These are phyloP conservation scores for Elephas maximus DNA, from an alignment of 2,113 vertebrate genomes.

Conservation along the genomic window DNA sequence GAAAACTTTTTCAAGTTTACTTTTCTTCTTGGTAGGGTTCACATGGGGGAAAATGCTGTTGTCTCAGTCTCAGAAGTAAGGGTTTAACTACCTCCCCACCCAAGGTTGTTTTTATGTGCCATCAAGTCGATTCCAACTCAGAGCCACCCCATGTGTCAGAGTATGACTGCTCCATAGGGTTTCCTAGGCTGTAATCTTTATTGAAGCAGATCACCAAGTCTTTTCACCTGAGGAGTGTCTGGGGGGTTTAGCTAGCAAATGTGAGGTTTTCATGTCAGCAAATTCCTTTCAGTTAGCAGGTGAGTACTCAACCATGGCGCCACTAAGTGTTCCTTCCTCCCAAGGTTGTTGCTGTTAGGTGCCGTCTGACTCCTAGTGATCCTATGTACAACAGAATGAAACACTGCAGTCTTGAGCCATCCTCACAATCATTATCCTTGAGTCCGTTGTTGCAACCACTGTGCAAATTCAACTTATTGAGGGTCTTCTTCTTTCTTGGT, in stretches of 20 bases:
- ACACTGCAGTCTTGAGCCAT: too few relatives aligned
- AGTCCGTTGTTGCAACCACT: too few relatives aligned
- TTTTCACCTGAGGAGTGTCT: background rate
- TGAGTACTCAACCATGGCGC: background rate
- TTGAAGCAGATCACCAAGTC: background rate
- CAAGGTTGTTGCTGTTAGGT: too few relatives aligned
- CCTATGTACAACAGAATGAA: too few relatives aligned
- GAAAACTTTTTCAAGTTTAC: background rate
- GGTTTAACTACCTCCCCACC: background rate
- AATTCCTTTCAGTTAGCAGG: background rate
- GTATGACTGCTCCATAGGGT: background rate
- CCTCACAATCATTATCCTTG: too few relatives aligned
- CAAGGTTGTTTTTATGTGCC: background rate
- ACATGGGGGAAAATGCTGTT: background rate
- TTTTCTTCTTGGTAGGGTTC: conserved; percentile 21
- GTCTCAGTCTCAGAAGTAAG: background rate
- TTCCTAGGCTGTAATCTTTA: background rate
- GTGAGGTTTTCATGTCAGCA: background rate
- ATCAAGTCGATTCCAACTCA: background rate
- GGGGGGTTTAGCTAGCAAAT: background rate
- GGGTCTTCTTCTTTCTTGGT: too few relatives aligned
- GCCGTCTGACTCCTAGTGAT: too few relatives aligned
- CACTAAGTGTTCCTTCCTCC: background rate
- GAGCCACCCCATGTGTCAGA: background rate
- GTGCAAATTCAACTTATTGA: too few relatives aligned